These are phyloP conservation scores for Sympetrum striolatum DNA, from an alignment of 2,888 invertebrate genomes.

Conservation along the genomic window DNA sequence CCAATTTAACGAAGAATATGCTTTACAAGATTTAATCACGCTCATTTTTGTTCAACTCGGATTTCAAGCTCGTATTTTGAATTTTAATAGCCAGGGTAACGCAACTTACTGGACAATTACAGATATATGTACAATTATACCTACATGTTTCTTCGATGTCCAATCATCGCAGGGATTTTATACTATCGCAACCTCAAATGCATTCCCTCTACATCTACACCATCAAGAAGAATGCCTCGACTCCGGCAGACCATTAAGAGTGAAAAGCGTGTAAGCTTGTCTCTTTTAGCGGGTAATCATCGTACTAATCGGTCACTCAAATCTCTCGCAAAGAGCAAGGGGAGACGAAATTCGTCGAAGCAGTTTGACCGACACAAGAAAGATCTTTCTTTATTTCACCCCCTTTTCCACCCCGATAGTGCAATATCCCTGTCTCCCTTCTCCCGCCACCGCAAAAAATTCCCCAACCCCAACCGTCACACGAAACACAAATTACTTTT, in stretches of 20 bases:
- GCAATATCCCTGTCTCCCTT: neutral
- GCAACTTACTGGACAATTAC: neutral
- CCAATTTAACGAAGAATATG: too few relatives aligned
- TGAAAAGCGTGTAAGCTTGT: neutral
- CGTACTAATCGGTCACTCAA: neutral
- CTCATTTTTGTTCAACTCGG: too few relatives aligned
- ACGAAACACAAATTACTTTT: conserved; percentile 7
- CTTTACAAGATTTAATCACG: too few relatives aligned
- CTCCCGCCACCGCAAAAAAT: neutral
- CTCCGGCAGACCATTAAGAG: neutral
- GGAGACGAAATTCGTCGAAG: neutral
- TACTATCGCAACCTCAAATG: neutral
- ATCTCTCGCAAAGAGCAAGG: neutral
- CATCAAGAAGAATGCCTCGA: neutral
- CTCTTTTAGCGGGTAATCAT: neutral
- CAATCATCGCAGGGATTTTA: neutral
- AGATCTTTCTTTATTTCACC: neutral
- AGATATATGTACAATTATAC: too few relatives aligned
- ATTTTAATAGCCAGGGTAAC: neutral
- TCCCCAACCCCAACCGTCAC: neutral
- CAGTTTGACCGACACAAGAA: neutral
- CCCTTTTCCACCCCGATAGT: neutral
- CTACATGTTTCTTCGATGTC: neutral
- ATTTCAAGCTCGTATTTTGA: too few relatives aligned
- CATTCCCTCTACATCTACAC: neutral